Conservation (phyloP, 2,888 invertebrate species). For the Macropis europaea region DNA sequence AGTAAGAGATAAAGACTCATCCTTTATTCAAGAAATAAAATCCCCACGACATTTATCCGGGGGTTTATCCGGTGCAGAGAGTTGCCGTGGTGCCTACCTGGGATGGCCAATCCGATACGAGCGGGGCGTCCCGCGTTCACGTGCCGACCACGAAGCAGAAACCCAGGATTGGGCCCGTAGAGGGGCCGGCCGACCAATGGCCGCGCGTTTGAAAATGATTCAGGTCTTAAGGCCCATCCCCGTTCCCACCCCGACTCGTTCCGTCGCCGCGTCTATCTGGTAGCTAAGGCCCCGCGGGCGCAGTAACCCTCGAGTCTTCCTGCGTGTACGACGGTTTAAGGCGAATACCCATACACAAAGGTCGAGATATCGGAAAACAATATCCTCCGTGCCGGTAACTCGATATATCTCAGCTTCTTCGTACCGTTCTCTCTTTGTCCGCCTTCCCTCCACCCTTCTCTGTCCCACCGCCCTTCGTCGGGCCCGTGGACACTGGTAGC, state of each 20-base stretch:
- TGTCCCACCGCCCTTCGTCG: too few relatives aligned
- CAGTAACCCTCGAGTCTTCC: constrained; percentile 80
- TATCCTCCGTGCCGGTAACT: constrained; percentile 64
- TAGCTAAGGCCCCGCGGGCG: constrained; percentile 80
- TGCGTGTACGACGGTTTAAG: constrained; percentile 76
- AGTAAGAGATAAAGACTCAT: constrained; percentile 54
- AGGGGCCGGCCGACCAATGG: constrained; percentile 60
- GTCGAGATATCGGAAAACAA: constrained; percentile 73
- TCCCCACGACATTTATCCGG: constrained; percentile 62
- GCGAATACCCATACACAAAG: constrained; percentile 70
- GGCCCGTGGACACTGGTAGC: constrained; percentile 37
- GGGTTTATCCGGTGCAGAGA: constrained; percentile 42
- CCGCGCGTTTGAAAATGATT: constrained; percentile 36
- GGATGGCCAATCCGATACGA: constrained; percentile 42
- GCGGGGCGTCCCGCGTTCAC: constrained; percentile 49
- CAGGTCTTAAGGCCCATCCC: constrained; percentile 67
- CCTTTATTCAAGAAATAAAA: constrained; percentile 67
- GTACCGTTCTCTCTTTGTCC: too few relatives aligned
- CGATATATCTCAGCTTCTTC: constrained; percentile 56
- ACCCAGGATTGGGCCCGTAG: constrained; percentile 47
- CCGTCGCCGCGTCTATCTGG: constrained; percentile 72
- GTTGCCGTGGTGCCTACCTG: background rate
- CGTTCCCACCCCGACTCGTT: constrained; percentile 54
- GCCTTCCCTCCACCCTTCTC: background rate
- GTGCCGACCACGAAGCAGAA: background rate